These are phyloP conservation scores for Enteromius unitaeniatus DNA, from an alignment of 2,797 vertebrate species.

Conservation along the genomic window DNA sequence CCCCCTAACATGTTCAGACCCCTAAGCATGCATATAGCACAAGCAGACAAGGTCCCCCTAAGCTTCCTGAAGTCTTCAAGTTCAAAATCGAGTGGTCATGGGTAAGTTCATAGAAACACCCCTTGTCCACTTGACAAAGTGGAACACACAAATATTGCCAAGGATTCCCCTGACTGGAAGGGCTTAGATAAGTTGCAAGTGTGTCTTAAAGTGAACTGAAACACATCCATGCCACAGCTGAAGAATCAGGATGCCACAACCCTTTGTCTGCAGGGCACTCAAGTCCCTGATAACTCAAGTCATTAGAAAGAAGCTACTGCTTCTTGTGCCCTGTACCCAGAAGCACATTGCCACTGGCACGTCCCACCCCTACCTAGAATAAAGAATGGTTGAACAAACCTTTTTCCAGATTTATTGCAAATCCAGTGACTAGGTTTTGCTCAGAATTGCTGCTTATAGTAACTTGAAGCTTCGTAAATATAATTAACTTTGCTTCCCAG, in stretches of 20 bases:
- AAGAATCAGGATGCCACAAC: not conserved
- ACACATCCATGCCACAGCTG: not conserved
- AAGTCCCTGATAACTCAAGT: not conserved
- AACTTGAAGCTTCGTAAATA: not conserved
- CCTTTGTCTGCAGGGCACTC: too few relatives aligned
- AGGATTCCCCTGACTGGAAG: not conserved
- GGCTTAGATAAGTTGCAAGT: not conserved
- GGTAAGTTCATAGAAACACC: not conserved
- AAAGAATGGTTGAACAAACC: not conserved
- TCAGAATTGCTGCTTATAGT: not conserved
- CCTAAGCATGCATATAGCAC: not conserved
- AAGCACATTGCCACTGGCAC: not conserved
- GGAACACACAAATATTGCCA: not conserved
- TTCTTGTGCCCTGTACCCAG: too few relatives aligned
- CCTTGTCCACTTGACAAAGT: not conserved
- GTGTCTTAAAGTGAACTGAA: not conserved
- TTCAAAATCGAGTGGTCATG: not conserved
- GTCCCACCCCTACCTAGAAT: not conserved
- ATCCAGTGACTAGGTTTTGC: not conserved
- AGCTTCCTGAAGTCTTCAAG: not conserved
- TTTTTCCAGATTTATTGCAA: not conserved
- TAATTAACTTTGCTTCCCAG: not conserved
- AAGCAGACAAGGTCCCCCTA: not conserved
- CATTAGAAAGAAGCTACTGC: not conserved
- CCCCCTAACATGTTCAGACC: not conserved